phyloP scores from a whole-genome alignment of 2,113 vertebrate genomes.

The Trochalopteron elliotii region DNA sequence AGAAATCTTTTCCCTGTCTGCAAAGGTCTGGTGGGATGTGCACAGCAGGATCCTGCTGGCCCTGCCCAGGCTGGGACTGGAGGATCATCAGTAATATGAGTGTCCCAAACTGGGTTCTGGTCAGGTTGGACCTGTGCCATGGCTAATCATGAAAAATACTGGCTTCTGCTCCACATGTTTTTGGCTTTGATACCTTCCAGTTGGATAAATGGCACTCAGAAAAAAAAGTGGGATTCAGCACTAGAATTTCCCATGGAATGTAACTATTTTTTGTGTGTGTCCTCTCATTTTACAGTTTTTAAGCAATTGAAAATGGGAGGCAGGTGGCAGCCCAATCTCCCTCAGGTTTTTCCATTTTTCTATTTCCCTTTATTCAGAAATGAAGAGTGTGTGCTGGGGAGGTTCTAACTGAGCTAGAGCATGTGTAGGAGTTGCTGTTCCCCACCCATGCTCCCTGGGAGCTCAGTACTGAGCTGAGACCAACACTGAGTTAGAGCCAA shows the following conservation, averaged over 20 bases:
- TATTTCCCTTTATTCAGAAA: background rate
- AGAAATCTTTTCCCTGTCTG: background rate
- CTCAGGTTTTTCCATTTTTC: background rate
- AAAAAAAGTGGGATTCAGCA: background rate
- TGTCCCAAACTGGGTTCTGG: background rate
- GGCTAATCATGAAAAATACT: fast-evolving
- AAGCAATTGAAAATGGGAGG: background rate
- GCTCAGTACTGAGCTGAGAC: background rate
- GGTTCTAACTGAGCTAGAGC: background rate
- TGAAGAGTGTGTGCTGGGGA: background rate
- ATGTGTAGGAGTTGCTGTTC: fast-evolving
- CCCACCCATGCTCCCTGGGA: background rate
- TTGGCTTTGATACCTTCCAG: background rate
- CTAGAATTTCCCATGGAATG: background rate
- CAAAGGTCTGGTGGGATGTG: background rate
- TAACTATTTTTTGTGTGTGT: background rate
- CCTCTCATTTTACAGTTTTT: background rate
- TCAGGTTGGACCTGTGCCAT: fast-evolving
- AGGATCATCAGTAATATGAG: fast-evolving
- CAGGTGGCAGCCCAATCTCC: too few relatives aligned
- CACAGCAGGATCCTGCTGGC: background rate
- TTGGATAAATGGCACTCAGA: background rate
- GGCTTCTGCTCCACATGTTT: background rate
- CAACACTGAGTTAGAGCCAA: background rate
- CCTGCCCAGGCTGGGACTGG: background rate